Conservation (phyloP, 2,113 vertebrate genomes). For the Corythaeola cristata region DNA sequence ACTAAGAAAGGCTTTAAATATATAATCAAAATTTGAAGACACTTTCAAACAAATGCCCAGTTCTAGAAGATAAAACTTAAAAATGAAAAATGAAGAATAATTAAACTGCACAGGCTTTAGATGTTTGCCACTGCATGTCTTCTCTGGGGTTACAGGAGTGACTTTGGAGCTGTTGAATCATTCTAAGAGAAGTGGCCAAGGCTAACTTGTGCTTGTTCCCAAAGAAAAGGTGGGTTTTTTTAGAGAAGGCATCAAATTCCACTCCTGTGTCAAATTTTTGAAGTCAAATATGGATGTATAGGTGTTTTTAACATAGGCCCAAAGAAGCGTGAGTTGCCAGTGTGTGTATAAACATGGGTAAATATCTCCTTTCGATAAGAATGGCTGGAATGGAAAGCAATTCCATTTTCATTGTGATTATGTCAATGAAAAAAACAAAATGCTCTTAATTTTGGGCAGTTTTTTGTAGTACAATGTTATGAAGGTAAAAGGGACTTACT, state of each 20-base stretch:
- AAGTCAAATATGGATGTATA: background rate
- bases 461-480: background rate
- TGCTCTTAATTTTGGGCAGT: background rate
- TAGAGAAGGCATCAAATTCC: background rate
- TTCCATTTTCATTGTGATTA: background rate
- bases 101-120: background rate
- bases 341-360: background rate
- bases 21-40: background rate
- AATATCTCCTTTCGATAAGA: background rate
- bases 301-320: background rate
- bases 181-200: background rate
- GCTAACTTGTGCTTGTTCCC: background rate
- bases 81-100: background rate
- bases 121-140: background rate
- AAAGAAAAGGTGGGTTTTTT: background rate
- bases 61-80: background rate
- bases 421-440: background rate
- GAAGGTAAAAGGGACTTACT: background rate
- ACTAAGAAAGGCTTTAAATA: background rate
- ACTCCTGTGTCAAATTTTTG: background rate
- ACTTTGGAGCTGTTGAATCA: background rate
- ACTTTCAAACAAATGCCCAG: background rate
- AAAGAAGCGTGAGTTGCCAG: background rate
- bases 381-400: background rate
- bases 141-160: background rate